phyloP scores from a whole-genome alignment of 2,113 vertebrate species.

The Ciconia maguari region DNA sequence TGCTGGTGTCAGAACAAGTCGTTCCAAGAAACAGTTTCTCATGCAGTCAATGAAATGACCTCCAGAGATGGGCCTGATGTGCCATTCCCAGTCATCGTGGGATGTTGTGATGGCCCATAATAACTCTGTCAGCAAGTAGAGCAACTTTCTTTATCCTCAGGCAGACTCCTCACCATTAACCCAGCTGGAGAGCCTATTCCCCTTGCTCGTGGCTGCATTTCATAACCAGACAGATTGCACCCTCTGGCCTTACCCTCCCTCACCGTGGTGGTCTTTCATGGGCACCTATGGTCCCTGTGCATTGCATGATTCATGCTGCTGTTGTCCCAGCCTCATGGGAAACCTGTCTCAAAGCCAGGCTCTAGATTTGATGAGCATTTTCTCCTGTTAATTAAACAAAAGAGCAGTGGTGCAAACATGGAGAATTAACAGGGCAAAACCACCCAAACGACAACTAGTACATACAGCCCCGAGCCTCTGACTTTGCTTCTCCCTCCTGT shows the following conservation, averaged over 20 bases:
- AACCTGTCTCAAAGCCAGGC: neutral
- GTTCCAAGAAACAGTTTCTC: neutral
- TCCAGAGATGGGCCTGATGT: neutral
- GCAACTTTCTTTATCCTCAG: neutral
- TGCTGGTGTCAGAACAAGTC: neutral
- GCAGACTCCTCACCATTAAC: neutral
- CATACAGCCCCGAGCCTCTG: accelerated
- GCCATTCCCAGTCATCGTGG: neutral
- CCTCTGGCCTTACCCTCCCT: neutral
- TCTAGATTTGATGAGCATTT: neutral
- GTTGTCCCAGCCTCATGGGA: neutral
- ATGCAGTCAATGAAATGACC: neutral
- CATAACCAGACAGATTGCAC: neutral
- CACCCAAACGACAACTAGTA: neutral
- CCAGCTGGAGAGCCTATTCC: neutral
- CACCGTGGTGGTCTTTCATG: neutral
- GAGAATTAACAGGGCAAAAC: neutral
- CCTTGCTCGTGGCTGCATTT: neutral
- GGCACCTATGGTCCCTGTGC: neutral
- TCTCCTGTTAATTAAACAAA: neutral
- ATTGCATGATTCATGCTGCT: neutral
- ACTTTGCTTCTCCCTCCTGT: neutral
- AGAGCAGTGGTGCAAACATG: neutral
- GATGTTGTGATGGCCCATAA: neutral
- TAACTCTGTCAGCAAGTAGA: neutral